Base-by-base conservation (phyloP, 1,140 invertebrate species). In the Panagrolaimus sp. region DNA sequence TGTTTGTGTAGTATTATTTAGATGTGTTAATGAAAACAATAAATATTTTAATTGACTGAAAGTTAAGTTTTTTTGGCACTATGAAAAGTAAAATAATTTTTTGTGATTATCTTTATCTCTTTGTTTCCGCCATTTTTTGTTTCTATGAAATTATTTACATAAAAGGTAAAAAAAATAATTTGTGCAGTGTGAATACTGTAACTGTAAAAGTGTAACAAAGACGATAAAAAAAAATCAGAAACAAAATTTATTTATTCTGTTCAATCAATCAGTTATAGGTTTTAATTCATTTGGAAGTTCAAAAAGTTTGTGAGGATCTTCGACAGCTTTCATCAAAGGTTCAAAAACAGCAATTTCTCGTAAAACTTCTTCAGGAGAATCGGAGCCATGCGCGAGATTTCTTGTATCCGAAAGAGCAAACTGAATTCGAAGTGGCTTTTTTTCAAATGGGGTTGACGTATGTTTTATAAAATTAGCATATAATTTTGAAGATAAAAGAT, bases 351-450 rank as follows among this genome's bases (percentile, higher is more conserved):
- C 55, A 43, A 74, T 45, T 62, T 76, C 74, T n/a, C 71, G 43
- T 9, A 52, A 24, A 9, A 70, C 67, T 17, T 43, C 62, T 9
- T 74, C 55, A 6, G 55, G 32, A 15, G 65, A 63, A 67, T 75
- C 75, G 17, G 67, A 71, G 7, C 67, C 71, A 62, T 76, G 75
- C 0, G 68, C 75, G 0, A 76, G 65, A 58, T 76, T 76, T 15
- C 75, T 46, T n/a, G 69, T 69, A 62, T 76, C 75, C 5, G 75
- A 75, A 10, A 76, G 58, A 17, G 73, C 71, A 10, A 76, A 68
- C 45, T 38, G 26, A 14, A 68, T 69, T 12, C 75, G 67, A 17
- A 76, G 38, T 32, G 73, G 45, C 24, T 58, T 47, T 28, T 43
- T 17, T 15, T 63, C 63, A 38, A n/a, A 63, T 7, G 69, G 46